Evolutionary conservation across 2,113 vertebrate species (phyloP).

Genomic region (Acanthochromis polyacanthus): DNA sequence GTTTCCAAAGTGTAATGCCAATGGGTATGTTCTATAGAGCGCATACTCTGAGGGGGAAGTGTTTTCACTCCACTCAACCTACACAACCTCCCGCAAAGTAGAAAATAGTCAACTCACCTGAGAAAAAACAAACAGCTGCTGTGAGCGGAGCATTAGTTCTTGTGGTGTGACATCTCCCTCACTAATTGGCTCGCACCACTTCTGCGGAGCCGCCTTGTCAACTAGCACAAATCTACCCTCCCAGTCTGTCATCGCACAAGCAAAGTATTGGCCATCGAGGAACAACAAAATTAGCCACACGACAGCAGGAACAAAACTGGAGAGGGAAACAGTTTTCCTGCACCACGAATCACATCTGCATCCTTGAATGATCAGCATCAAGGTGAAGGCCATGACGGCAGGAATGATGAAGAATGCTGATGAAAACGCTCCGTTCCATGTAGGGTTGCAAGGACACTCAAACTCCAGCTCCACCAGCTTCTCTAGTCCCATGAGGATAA

Average conservation of each 20-base stretch:
- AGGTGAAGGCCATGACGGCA: slow-evolving; percentile 81
- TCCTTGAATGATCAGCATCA: slow-evolving; percentile 85
- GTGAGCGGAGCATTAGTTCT: slow-evolving; percentile 82
- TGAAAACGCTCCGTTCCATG: slow-evolving; percentile 82
- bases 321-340: slow-evolving; percentile 74
- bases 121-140: slow-evolving; percentile 83
- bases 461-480: slow-evolving; percentile 85
- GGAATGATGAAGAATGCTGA: slow-evolving; percentile 85
- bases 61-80: background rate
- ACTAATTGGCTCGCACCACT: slow-evolving; percentile 83
- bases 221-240: slow-evolving; percentile 82
- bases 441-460: slow-evolving; percentile 84
- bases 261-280: slow-evolving; percentile 84
- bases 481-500: slow-evolving; percentile 86
- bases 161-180: slow-evolving; percentile 75
- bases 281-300: slow-evolving; percentile 85
- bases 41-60: background rate
- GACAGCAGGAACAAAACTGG: slow-evolving; percentile 80
- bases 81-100: background rate
- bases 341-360: slow-evolving; percentile 79
- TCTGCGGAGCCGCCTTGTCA: slow-evolving; percentile 83
- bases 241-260: slow-evolving; percentile 85
- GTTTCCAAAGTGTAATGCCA: background rate
- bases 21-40: background rate
- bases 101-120: slow-evolving; percentile 74